Evolutionary conservation across 2,888 invertebrate genomes (phyloP), one percentile per base, ranked within the genome.

Genomic region (Theretra japonica): DNA sequence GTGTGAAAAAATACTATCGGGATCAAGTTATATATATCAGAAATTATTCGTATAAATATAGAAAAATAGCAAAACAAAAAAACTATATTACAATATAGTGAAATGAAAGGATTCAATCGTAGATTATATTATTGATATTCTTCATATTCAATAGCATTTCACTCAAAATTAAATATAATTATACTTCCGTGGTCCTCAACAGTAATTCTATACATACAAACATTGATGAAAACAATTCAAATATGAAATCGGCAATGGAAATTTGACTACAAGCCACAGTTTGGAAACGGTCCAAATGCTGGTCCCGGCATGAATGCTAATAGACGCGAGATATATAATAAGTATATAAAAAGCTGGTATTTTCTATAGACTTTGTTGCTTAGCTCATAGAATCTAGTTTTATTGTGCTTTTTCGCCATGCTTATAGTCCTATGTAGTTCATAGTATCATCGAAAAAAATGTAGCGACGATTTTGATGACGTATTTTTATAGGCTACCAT

Each of bases 211-310:
- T 25, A 70, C 21, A 15, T n/a, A 17, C 33, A 30, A 23, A 65
- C 28, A 53, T 15, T 4, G 3, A 11, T 28, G 21, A 59, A 59
- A 77, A 79, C 79, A 77, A 77, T 80, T 79, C 74, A 79, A 82
- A 81, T 80, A 82, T 75, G 73, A 79, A 80, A 80, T 81, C 76
- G 76, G 73, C 70, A 74, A 75, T 79, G 75, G 74, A 79, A 80
- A 76, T 73, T 74, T 83, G 78, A 82, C 82, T 83, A 76, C 79
- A 80, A 79, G 78, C 77, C 75, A 74, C 69, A 72, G 71, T 77
- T 82, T 82, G 85, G 84, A 84, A 76, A 73, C 77, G 76, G 73
- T 82, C 79, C 86, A 86, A 84, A 75, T 79, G 75, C 72, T 81
- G 56, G 79, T 74, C 75, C 73, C 75, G 69, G 74, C 74, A 83